Evolutionary conservation across 2,888 invertebrate genomes (phyloP).

Genomic region (Agrochola litura): DNA sequence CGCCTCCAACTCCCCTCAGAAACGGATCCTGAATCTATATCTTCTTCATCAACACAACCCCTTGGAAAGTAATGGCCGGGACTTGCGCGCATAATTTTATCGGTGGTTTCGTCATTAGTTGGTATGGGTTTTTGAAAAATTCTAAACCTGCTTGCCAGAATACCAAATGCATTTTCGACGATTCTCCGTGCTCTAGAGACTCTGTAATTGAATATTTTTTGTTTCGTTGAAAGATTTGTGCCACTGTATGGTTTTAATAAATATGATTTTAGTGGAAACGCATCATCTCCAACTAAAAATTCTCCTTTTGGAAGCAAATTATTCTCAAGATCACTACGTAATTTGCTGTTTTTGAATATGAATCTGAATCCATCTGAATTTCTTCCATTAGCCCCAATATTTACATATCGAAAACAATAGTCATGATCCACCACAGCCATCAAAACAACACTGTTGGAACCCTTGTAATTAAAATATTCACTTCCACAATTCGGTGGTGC

Average conservation of each 20-base stretch:
- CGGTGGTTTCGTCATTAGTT: conserved; percentile 33
- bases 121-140: conserved; percentile 53
- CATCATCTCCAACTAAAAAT: conserved; percentile 16
- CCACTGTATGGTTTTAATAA: conserved; percentile 41
- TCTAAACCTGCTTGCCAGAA: conserved; percentile 55
- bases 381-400: conserved; percentile 26
- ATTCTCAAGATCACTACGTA: conserved; percentile 9
- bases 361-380: conserved; percentile 38
- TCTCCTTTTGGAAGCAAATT: conserved; percentile 2
- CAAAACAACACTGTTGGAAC: conserved; percentile 34
- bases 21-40: conserved; percentile 36
- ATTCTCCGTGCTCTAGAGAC: conserved; percentile 47
- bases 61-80: conserved; percentile 41
- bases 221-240: not conserved
- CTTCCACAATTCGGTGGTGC: conserved; percentile 43
- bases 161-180: conserved; percentile 61
- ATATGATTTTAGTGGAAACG: conserved; percentile 8
- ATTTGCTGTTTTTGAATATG: conserved; percentile 25
- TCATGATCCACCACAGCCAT: conserved; percentile 38
- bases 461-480: conserved; percentile 43
- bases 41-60: conserved; percentile 51
- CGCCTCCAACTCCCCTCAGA: conserved; percentile 39
- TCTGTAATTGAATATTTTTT: conserved; percentile 33
- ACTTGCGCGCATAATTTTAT: conserved; percentile 50
- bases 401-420: conserved; percentile 11